Conservation (phyloP, 1,140 invertebrate genomes). For the Elymnias hypermnestra region DNA sequence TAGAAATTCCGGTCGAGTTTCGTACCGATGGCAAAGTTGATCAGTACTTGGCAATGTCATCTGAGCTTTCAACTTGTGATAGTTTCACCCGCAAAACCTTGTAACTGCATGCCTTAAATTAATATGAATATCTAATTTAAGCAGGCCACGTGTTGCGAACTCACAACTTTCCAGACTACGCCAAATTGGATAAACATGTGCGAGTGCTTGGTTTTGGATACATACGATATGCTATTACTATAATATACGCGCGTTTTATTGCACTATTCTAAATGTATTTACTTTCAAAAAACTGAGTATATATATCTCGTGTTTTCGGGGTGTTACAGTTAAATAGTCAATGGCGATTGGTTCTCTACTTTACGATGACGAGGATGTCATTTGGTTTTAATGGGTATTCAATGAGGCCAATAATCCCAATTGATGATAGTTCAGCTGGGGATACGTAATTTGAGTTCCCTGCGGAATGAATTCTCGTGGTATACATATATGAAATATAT, state of each 20-base stretch:
- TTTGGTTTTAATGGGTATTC: too few relatives aligned
- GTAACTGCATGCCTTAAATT: conserved; percentile 58
- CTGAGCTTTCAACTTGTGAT: neutral
- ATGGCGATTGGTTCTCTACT: too few relatives aligned
- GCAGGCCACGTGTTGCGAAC: conserved; percentile 65
- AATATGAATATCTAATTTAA: conserved; percentile 73
- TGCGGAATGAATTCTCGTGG: too few relatives aligned
- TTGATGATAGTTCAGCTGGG: too few relatives aligned
- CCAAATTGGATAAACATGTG: conserved; percentile 74
- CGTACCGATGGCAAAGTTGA: too few relatives aligned
- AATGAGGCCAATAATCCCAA: too few relatives aligned
- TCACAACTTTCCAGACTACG: conserved; percentile 71
- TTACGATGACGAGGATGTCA: too few relatives aligned
- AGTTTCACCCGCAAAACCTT: conserved; percentile 34
- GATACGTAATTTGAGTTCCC: too few relatives aligned
- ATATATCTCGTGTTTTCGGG: too few relatives aligned
- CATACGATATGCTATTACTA: conserved; percentile 25
- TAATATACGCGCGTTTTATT: conserved; percentile 3
- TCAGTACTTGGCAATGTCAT: neutral
- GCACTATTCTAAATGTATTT: neutral
- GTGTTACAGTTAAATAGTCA: too few relatives aligned
- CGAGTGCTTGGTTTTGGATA: conserved; percentile 28
- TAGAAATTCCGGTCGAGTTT: too few relatives aligned
- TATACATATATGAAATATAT: too few relatives aligned
- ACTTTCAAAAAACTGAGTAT: neutral